Evolutionary conservation across 2,113 vertebrate species (phyloP).

Genomic region (Gymnorhina tibicen): DNA sequence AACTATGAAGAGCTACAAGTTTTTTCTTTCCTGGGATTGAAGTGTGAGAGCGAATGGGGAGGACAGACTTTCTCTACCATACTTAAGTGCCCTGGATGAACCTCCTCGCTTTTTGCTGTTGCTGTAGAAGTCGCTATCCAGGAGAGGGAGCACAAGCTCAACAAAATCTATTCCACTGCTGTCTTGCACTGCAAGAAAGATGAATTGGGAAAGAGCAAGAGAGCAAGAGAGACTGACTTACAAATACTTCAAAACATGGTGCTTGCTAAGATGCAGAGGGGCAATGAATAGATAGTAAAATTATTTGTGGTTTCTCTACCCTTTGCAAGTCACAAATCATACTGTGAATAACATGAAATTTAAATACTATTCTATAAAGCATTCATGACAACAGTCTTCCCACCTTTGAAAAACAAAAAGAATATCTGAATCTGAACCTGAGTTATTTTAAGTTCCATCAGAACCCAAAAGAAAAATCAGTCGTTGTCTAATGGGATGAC

Average conservation of each 20-base stretch:
- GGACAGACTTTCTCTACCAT: background rate
- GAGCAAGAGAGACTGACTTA: rapidly evolving
- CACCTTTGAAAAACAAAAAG: background rate
- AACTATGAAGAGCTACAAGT: background rate
- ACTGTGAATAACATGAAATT: background rate
- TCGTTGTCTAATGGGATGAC: background rate
- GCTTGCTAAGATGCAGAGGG: background rate
- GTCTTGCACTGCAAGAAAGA: no score
- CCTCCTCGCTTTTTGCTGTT: background rate
- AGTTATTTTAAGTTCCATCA: background rate
- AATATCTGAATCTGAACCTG: background rate
- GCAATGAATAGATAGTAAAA: background rate
- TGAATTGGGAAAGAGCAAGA: background rate
- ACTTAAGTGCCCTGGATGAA: background rate
- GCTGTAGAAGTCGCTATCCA: background rate
- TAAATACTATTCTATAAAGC: background rate
- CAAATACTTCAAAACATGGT: background rate
- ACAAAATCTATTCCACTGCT: background rate
- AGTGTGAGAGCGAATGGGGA: background rate
- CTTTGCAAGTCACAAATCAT: background rate
- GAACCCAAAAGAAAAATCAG: background rate
- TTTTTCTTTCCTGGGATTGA: background rate
- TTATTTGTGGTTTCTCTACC: background rate
- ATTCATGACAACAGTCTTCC: background rate
- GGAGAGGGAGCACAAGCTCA: conserved; percentile 41